Evolutionary conservation across 2,113 vertebrate species (phyloP).

Genomic region (Chrysemys picta): DNA sequence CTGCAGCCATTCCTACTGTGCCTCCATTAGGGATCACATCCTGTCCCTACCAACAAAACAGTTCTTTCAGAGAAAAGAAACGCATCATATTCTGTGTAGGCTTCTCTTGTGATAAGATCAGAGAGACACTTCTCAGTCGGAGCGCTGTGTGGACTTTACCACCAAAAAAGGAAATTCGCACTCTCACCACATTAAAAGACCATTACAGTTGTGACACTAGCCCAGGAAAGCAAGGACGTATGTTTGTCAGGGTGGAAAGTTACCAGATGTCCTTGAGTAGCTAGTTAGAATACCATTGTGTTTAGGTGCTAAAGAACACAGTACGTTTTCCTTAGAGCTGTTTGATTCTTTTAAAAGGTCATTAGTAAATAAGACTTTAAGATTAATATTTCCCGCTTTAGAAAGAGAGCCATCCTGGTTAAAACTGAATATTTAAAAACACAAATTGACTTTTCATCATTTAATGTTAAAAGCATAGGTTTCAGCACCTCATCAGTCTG

Average conservation of each 20-base stretch:
- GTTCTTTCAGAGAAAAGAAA: rapidly evolving
- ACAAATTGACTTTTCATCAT: rapidly evolving
- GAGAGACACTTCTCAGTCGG: rapidly evolving
- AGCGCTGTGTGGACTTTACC: rapidly evolving
- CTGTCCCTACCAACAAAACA: not conserved
- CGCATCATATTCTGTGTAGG: not conserved
- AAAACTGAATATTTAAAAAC: not conserved
- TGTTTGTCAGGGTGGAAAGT: not conserved
- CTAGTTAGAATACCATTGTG: rapidly evolving
- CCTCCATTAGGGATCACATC: not conserved
- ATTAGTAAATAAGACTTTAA: not conserved
- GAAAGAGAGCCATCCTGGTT: not conserved
- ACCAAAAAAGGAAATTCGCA: rapidly evolving
- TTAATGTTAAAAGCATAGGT: not conserved
- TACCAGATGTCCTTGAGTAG: not conserved
- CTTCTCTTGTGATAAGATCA: not conserved
- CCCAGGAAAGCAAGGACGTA: rapidly evolving
- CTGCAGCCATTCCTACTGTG: not conserved
- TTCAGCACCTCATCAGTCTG: rapidly evolving
- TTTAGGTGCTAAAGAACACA: rapidly evolving
- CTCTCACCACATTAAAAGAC: not conserved
- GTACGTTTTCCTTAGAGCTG: not conserved
- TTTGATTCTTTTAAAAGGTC: not conserved
- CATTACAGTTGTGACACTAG: rapidly evolving
- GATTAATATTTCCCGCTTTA: not conserved